Conservation (phyloP, 2,113 vertebrate genomes). For the Calidris pygmaea region DNA sequence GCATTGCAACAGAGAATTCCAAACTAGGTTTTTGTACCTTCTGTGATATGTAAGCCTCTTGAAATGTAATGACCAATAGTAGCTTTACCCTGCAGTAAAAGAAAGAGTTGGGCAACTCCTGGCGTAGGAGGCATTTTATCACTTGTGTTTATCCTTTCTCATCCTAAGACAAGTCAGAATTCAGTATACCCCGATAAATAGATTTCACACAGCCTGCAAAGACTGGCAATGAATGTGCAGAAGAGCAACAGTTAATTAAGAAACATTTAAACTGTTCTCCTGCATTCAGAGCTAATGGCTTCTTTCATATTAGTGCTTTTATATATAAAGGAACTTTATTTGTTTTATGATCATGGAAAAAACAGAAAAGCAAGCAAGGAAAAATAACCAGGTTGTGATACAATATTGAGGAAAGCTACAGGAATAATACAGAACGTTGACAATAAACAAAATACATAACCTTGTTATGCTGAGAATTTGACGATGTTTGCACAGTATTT, state of each 20-base stretch:
- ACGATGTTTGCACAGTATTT: neutral
- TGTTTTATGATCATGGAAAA: neutral
- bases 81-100: neutral
- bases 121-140: accelerated
- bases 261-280: neutral
- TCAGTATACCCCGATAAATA: neutral
- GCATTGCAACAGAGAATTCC: neutral
- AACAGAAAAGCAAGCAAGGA: neutral
- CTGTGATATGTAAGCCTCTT: neutral
- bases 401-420: neutral
- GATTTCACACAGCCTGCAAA: neutral
- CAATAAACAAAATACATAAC: neutral
- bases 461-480: neutral
- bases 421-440: neutral
- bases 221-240: neutral
- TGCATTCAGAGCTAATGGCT: neutral
- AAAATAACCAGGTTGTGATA: neutral
- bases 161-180: neutral
- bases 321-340: neutral
- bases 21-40: neutral
- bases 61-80: neutral
- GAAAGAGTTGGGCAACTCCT: neutral
- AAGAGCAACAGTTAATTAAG: neutral
- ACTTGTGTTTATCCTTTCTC: neutral
- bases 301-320: neutral